Base-by-base conservation (phyloP, 2,888 invertebrate genomes). In the Pandemis cinnamomeana region DNA sequence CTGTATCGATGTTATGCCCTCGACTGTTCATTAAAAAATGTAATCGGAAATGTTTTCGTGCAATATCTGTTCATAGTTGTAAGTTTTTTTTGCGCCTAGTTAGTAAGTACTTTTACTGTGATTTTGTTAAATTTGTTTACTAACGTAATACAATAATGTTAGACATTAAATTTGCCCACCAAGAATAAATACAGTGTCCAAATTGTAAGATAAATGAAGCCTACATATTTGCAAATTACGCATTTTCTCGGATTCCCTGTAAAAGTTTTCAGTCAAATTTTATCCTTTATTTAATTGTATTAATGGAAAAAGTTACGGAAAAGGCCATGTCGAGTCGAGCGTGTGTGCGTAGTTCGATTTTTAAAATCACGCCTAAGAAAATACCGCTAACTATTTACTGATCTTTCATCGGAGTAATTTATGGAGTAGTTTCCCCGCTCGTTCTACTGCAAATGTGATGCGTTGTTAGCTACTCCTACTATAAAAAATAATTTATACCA, bases 71-170 rank as follows among this genome's bases (percentile, higher is more conserved):
- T 3, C 27, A 4, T 58, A 58, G 5, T 58, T 58, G 10, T 27
- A 27, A 58, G 27, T 27, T 7, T 46, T 46, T 51, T 55, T 58
- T 58, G 58, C 58, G 27, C 58, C 58, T 58, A 11, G 7, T 4
- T 64, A n/a, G 51, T 48, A n/a, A n/a, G n/a, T 36, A 61, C 7
- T 55, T 71, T 66, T 71, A 62, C 69, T 66, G 44, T 69, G 61
- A 60, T 69, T 27, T 48, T 69, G 55, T 55, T 55, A 0, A 55
- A 48, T 48, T 48, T 58, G 58, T 58, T 58, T 58, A 58, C 11
- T 58, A 58, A 44, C 46, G 5, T 63, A 62, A 4, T 8, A 10
- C 44, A 44, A 15, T 6, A 44, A 44, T 5, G 8, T 44, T 44
- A n/a, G 0, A 62, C 11, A 55, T 15, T 8, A 8, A 2, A 10